Evolutionary conservation across 1,140 invertebrate species (phyloP).

Genomic region (Cydia fagiglandana): DNA sequence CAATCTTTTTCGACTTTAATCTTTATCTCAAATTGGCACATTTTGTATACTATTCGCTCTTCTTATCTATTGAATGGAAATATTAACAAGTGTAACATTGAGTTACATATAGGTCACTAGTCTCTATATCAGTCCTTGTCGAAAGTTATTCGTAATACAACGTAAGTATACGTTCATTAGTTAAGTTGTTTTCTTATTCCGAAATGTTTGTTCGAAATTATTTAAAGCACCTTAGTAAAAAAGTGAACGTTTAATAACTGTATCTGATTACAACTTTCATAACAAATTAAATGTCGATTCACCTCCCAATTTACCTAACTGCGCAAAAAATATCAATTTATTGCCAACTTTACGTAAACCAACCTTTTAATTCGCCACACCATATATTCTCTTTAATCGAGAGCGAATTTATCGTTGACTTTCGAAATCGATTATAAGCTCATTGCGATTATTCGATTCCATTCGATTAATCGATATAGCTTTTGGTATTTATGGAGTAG

Average conservation of each 20-base stretch:
- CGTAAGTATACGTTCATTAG: too few species aligned
- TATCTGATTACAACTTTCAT: constrained; percentile 7
- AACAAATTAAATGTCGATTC: not conserved
- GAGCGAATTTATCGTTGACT: constrained; percentile 2
- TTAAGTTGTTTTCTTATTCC: too few species aligned
- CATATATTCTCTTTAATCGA: constrained; percentile 7
- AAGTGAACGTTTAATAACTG: constrained; percentile 4
- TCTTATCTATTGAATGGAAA: too few species aligned
- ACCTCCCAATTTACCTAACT: not conserved
- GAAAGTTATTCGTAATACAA: too few species aligned
- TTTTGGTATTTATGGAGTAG: not conserved
- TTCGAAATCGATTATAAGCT: constrained; percentile 19
- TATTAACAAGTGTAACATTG: too few species aligned
- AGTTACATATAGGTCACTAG: too few species aligned
- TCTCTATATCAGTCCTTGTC: too few species aligned
- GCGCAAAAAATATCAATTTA: constrained; percentile 7
- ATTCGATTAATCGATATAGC: constrained; percentile 7
- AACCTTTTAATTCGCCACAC: constrained; percentile 3
- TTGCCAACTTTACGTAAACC: constrained; percentile 7
- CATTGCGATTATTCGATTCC: constrained; percentile 11
- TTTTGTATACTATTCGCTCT: too few species aligned
- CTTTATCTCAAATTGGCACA: too few species aligned
- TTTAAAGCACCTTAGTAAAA: not conserved
- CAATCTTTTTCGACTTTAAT: too few species aligned
- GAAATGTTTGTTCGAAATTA: too few species aligned